Percentiles rank a stretch among this genome's conserved stretches.
phyloP scores from a whole-genome alignment of 1,140 invertebrate genomes.

The Melitaea cinxia region DNA sequence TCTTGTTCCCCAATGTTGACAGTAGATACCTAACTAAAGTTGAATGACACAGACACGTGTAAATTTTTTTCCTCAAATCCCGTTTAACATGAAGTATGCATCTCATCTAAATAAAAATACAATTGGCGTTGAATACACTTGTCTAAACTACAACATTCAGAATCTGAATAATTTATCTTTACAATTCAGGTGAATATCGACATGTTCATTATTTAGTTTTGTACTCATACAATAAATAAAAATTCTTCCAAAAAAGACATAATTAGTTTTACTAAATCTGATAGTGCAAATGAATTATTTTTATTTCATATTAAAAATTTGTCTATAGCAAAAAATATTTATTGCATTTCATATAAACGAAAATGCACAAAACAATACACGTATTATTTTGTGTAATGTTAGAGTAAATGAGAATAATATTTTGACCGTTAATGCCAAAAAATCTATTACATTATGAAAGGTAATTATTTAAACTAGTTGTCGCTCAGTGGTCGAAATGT shows the following conservation, averaged over 20 bases:
- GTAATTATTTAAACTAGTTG: no score
- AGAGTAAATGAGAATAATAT: no score
- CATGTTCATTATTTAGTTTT: conserved; percentile 1
- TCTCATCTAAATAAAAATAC: conserved; percentile 56
- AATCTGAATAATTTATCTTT: conserved; percentile 28
- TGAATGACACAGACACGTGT: conserved; percentile 54
- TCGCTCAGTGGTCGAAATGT: no score
- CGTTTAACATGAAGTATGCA: conserved; percentile 50
- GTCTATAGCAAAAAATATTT: no score
- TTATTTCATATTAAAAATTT: no score
- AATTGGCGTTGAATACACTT: conserved; percentile 48
- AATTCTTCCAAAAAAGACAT: neutral
- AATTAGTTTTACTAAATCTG: neutral
- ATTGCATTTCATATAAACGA: no score
- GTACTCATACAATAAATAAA: neutral
- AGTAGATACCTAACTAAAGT: conserved; percentile 23
- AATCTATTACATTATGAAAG: no score
- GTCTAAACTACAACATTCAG: conserved; percentile 28
- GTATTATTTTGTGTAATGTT: no score
- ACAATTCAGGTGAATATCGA: conserved; percentile 31
- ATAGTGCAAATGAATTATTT: no score
- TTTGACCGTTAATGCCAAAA: no score
- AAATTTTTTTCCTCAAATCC: conserved; percentile 47
- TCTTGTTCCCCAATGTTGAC: conserved; percentile 5
- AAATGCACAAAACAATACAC: no score